Base-by-base conservation (phyloP, 1,140 invertebrate genomes). In the Helicorthomorpha holstii region DNA sequence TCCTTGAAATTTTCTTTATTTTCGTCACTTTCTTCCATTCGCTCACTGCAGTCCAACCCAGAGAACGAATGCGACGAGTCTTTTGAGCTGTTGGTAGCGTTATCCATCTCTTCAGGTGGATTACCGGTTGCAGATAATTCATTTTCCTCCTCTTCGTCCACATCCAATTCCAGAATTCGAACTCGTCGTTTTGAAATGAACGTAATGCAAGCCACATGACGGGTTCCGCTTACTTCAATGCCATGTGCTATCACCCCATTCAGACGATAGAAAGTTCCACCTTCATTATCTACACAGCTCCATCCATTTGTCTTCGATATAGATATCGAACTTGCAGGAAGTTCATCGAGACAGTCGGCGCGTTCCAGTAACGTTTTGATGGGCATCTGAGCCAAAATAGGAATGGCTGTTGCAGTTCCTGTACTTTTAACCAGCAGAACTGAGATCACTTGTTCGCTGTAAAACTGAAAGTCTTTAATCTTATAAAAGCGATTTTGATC, bases 161-260 rank as follows among this genome's bases (percentile, higher is more conserved):
- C 82, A 71, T 94, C 90, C 78, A 91, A 92, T 65, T 94, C 87
- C 61, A 87, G 85, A 29, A 93, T 72, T 54, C 84, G 72, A 42
- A 94, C 81, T 64, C 87, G 85, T 50, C 83, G 75, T 53, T 72
- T 70, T 57, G 77, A 85, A 60, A 84, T 80, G 19, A 83, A 83
- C 12, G 93, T 67, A 51, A 94, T 77, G 44, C 89, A 84, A 10
- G 86, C 81, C 23, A 94, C 85, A 72, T 91, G 89, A 38, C 90
- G 72, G 12, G 78, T 75, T 0, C 89, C 87, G 53, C 87, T 92
- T 0, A 94, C 87, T 3, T 87, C 81, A 56, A 93, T 75, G 57
- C 70, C 70, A 49, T 71, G 74, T 1, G 78, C 79, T 47, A 77
- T 75, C 66, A 88, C 79, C 58, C 81, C 81, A 48, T 89, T 82